Evolutionary conservation across 2,113 vertebrate species (phyloP), one percentile per base, ranked within the genome.

Genomic region (Lophotis ruficrista): DNA sequence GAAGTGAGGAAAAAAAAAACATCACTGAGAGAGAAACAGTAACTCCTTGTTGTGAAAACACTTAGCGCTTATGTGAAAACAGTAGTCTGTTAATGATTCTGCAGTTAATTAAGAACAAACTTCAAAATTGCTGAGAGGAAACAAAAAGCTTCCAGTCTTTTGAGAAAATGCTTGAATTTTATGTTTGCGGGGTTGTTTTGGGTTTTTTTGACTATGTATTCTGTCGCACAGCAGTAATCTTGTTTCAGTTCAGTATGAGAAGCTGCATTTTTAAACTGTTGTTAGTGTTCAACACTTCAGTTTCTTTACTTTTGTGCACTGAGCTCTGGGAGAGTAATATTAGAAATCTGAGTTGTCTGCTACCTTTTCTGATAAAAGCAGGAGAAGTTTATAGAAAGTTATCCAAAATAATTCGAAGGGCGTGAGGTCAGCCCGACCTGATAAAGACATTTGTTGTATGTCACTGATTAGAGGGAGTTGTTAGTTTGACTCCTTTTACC

Each of bases 1-100:
- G 88, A 95, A 93, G 51, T 76, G 16, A 11, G 11, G 0, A 2
- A 23, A 18, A 30, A 28, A 21, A n/a, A 41, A 69, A 96, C 64
- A 47, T 79, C 64, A 18, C 70, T 96, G 78, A 95, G 95, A 93
- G 84, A 93, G 82, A 93, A 94, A 98, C 96, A 97, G 96, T 96
- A 91, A 57, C 69, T 96, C 69, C 86, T 96, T 97, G 88, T 98
- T 86, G 37, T 2, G 20, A 84, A 94, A 93, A 89, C 66, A 88
- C 84, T 89, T 91, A 66, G 76, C 57, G 35, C 81, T 97, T 97
- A 83, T 87, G 95, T 93, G 71, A 93, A 94, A 50, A 23, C 33
- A 72, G 5, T 57, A 19, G 43, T 84, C 66, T 69, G 80, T 89
- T 92, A 91, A 78, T 86, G 27, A 60, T 83, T 35, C 80, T 83